Percentiles rank a stretch among this genome's conserved stretches.
Conservation (phyloP, 2,113 vertebrate species). For the Python bivittatus region DNA sequence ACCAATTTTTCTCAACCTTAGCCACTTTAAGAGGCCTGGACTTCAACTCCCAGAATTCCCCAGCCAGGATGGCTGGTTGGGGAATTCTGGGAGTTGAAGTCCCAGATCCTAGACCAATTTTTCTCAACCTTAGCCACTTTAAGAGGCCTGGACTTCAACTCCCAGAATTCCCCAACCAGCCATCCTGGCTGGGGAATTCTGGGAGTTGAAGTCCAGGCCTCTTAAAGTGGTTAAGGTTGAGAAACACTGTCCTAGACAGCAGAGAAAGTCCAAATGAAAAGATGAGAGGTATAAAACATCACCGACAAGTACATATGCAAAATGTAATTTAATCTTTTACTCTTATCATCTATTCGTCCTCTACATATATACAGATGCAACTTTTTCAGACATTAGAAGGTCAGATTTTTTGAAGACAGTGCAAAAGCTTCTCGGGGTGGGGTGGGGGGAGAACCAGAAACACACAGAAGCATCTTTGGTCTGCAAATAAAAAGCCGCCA, state of each 20-base stretch:
- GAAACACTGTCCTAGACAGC: neutral
- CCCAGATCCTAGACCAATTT: no score
- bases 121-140: no score
- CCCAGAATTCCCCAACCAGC: no score
- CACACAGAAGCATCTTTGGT: constrained; percentile 29
- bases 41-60: no score
- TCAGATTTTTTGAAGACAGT: constrained; percentile 55
- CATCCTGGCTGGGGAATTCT: no score
- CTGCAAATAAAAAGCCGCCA: neutral
- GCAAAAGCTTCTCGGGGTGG: constrained; percentile 62
- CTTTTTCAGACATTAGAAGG: constrained; percentile 57
- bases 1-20: no score
- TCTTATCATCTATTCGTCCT: constrained; percentile 25
- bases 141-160: no score
- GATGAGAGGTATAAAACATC: neutral
- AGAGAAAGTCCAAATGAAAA: neutral
- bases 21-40: no score
- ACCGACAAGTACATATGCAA: constrained; percentile 23
- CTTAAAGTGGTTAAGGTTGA: no score
- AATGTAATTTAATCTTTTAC: constrained; percentile 56
- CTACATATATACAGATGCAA: constrained; percentile 57
- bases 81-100: no score
- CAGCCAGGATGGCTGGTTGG: no score
- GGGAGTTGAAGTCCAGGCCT: no score
- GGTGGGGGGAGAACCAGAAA: constrained; percentile 33